A percentile compares a stretch with the other conserved stretches of the same genome.
Conservation (phyloP, 35 echinoderm and acorn worm genomes). For the Lytechinus pictus region DNA sequence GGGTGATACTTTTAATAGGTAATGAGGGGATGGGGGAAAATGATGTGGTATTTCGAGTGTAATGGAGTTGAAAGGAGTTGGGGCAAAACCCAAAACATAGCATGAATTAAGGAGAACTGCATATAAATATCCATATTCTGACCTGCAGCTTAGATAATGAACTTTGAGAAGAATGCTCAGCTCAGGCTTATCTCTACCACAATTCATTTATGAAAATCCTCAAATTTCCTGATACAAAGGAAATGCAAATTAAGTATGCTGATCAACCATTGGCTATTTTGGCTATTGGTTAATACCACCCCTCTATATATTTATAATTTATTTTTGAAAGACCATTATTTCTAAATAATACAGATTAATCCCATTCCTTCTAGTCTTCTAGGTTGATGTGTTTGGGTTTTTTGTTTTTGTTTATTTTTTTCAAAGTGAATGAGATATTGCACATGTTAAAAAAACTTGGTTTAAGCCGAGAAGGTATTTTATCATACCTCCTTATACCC, state of each 20-base stretch:
- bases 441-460: no score
- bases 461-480: no score
- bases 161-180: neutral
- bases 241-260: neutral
- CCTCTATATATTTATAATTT: neutral
- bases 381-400: no score
- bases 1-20: neutral
- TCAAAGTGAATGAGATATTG: neutral
- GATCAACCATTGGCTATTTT: neutral
- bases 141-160: neutral
- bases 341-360: neutral
- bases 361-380: neutral
- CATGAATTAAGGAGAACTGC: no score
- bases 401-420: neutral
- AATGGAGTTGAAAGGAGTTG: neutral
- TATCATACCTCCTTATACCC: no score
- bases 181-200: neutral
- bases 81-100: neutral
- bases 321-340: no score
- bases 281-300: neutral
- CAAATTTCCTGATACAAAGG: neutral
- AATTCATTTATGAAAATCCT: neutral
- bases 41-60: neutral
- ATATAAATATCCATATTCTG: no score
- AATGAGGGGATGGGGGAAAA: neutral